A percentile compares a stretch with the other conserved stretches of the same genome.
These are phyloP conservation scores for Philereme transversata DNA, from an alignment of 2,888 invertebrate species.

Conservation along the genomic window DNA sequence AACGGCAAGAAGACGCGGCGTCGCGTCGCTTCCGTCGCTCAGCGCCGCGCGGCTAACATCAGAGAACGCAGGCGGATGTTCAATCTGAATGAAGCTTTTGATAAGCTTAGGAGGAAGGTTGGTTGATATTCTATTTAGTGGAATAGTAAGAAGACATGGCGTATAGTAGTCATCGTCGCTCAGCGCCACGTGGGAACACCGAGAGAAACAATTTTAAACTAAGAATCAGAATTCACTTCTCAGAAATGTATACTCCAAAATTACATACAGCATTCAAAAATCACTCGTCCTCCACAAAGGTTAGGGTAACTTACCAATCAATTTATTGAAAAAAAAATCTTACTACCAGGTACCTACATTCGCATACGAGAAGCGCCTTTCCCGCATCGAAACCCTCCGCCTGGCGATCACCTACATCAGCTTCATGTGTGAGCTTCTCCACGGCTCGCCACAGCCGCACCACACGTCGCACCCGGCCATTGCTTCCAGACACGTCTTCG, in stretches of 20 bases:
- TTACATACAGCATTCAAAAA: no score
- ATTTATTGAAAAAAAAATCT: background rate
- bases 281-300: no score
- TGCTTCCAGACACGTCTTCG: constrained; percentile 73
- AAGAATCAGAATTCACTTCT: no score
- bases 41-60: constrained; percentile 96
- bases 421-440: constrained; percentile 96
- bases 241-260: no score
- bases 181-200: constrained; percentile 95
- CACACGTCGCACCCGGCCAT: constrained; percentile 57
- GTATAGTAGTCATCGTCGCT: constrained; percentile 95
- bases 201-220: constrained; percentile 51
- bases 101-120: constrained; percentile 94
- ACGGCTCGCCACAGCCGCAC: constrained; percentile 84
- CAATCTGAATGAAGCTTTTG: constrained; percentile 97
- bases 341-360: constrained; percentile 92
- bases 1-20: constrained; percentile 91
- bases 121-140: background rate
- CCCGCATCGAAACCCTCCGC: constrained; percentile 96
- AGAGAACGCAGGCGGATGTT: constrained; percentile 97
- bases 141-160: constrained; percentile 59
- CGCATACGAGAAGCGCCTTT: constrained; percentile 97
- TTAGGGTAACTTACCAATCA: no score
- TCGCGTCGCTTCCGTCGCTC: constrained; percentile 95
- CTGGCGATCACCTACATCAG: constrained; percentile 98